Percentiles rank a stretch among this genome's conserved stretches.
These are phyloP conservation scores for Rhinichthys osculus DNA, from an alignment of 2,797 vertebrate species.

Conservation along the genomic window DNA sequence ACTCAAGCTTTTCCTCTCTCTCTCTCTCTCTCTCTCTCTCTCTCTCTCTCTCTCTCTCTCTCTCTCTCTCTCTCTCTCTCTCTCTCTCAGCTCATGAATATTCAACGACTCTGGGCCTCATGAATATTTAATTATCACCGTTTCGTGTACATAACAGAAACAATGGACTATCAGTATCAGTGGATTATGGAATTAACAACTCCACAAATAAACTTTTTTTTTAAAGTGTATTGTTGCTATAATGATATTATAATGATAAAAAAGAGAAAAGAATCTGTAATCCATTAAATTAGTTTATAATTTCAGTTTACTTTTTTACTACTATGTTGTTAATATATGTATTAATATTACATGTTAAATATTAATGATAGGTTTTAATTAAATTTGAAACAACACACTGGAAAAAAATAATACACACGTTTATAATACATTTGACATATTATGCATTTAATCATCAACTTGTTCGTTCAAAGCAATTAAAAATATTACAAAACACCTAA, in stretches of 20 bases:
- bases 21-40: background rate
- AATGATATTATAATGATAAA: no score
- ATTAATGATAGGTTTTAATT: background rate
- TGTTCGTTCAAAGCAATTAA: background rate
- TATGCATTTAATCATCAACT: background rate
- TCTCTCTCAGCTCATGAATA: conserved; percentile 63
- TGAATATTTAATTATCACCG: conserved; percentile 40
- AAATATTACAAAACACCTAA: background rate
- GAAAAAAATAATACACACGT: background rate
- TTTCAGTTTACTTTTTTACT: background rate
- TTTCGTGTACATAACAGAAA: background rate
- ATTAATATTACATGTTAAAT: background rate
- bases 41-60: background rate
- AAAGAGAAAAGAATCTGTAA: background rate
- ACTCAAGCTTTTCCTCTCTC: conserved; percentile 55
- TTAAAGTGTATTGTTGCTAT: background rate
- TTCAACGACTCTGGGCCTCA: conserved; percentile 10
- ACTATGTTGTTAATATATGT: background rate
- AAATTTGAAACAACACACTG: background rate
- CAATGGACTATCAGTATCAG: background rate
- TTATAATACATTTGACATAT: background rate
- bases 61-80: conserved; percentile 2
- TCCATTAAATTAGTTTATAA: background rate
- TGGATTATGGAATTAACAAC: background rate
- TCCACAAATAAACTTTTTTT: background rate